These are phyloP conservation scores for Clepsis dumicolana DNA, from an alignment of 2,888 invertebrate genomes.

Conservation along the genomic window DNA sequence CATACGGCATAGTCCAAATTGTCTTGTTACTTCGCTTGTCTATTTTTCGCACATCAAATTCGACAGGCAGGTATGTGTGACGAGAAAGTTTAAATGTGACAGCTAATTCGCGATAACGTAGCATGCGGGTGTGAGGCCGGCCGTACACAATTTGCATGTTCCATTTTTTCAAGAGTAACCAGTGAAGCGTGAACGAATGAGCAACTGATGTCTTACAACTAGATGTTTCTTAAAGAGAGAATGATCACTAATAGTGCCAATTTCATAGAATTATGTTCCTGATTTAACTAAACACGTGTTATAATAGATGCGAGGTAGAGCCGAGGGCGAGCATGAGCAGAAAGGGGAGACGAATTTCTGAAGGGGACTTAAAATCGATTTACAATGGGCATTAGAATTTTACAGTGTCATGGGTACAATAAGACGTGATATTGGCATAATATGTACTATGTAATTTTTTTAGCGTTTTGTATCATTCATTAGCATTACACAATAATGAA, in stretches of 20 bases:
- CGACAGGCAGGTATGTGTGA: slow-evolving; percentile 24
- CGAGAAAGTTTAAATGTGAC: slow-evolving; percentile 41
- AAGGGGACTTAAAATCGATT: slow-evolving; percentile 39
- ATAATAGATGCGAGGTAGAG: slow-evolving; percentile 6
- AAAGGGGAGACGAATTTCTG: slow-evolving; percentile 8
- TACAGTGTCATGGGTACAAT: slow-evolving; percentile 6
- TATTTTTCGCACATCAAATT: slow-evolving; percentile 30
- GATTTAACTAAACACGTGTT: slow-evolving; percentile 6
- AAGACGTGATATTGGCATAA: not conserved
- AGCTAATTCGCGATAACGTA: slow-evolving; percentile 50
- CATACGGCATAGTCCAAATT: slow-evolving; percentile 1
- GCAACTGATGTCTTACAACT: slow-evolving; percentile 4
- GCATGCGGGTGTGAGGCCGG: slow-evolving; percentile 48
- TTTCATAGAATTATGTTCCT: not conserved
- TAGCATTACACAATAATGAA: slow-evolving; percentile 57
- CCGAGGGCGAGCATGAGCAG: slow-evolving; percentile 14
- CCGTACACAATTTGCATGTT: slow-evolving; percentile 48
- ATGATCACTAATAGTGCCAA: not conserved
- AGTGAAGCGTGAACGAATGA: slow-evolving; percentile 46
- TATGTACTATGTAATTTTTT: slow-evolving; percentile 33
- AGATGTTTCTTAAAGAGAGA: not conserved
- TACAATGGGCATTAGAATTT: slow-evolving; percentile 26
- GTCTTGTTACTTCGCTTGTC: slow-evolving; percentile 4
- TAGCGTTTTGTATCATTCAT: slow-evolving; percentile 37
- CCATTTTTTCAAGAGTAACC: slow-evolving; percentile 45